Evolutionary conservation across 1,140 invertebrate genomes (phyloP).

Genomic region (Marisa cornuarietis): DNA sequence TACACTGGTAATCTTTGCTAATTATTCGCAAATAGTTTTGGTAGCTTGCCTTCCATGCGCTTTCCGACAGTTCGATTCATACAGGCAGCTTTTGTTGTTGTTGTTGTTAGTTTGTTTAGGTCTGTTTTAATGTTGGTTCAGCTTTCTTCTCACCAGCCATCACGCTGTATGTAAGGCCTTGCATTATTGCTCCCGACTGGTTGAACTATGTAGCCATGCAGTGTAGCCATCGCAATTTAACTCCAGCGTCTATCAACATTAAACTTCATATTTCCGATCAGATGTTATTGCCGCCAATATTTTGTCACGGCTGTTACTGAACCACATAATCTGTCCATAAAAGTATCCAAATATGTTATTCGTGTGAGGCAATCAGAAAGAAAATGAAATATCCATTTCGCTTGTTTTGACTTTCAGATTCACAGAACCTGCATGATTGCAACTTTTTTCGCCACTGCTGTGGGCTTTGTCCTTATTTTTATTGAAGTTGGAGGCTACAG

Average conservation of each 20-base stretch:
- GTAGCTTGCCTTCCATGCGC: too few relatives aligned
- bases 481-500: constrained; percentile 18
- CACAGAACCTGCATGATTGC: constrained; percentile 15
- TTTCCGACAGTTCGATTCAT: too few relatives aligned
- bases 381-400: neutral
- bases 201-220: neutral
- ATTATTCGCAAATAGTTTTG: too few relatives aligned
- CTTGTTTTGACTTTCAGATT: constrained; percentile 6
- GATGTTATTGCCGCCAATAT: too few relatives aligned
- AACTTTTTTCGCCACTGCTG: neutral
- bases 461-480: constrained; percentile 19
- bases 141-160: too few relatives aligned
- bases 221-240: neutral
- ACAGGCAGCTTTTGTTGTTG: too few relatives aligned
- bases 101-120: too few relatives aligned
- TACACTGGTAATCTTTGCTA: too few relatives aligned
- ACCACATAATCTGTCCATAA: too few relatives aligned
- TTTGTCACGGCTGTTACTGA: too few relatives aligned
- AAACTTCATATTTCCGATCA: neutral
- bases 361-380: neutral
- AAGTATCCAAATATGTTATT: neutral
- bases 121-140: neutral
- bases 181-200: too few relatives aligned
- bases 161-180: too few relatives aligned
- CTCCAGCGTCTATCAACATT: neutral